Evolutionary conservation across 2,888 invertebrate species (phyloP).

Genomic region (Drosophila antonietae): DNA sequence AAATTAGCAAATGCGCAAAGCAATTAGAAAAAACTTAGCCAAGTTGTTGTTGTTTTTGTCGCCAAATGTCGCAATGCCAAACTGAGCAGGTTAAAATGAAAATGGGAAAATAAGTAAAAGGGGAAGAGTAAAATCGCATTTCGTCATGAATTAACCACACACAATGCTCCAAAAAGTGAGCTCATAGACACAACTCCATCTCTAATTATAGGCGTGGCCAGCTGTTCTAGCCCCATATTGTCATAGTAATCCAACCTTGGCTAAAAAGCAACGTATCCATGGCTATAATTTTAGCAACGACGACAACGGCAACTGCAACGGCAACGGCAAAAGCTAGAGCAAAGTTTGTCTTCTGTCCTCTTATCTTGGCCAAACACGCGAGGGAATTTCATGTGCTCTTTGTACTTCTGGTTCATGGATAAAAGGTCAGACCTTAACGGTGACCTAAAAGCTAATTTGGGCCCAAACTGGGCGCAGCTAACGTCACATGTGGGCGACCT

Average conservation of each 20-base stretch:
- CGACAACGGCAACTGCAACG: background rate
- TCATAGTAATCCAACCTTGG: constrained; percentile 55
- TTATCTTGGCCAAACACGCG: constrained; percentile 59
- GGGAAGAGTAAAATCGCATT: background rate
- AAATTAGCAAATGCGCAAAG: constrained; percentile 68
- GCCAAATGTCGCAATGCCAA: constrained; percentile 44
- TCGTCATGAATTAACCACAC: constrained; percentile 8
- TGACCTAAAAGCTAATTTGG: constrained; percentile 58
- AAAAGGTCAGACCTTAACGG: constrained; percentile 41
- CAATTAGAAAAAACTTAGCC: constrained; percentile 55
- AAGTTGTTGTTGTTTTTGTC: constrained; percentile 19
- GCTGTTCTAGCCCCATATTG: constrained; percentile 33
- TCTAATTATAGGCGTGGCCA: constrained; percentile 37
- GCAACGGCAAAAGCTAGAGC: background rate
- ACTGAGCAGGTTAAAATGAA: constrained; percentile 15
- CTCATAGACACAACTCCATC: constrained; percentile 34
- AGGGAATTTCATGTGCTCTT: constrained; percentile 51
- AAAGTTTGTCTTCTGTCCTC: constrained; percentile 18
- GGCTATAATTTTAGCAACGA: constrained; percentile 42
- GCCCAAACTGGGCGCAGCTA: constrained; percentile 50
- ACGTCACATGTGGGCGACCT: constrained; percentile 40
- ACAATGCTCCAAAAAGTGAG: constrained; percentile 31
- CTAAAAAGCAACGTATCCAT: constrained; percentile 34
- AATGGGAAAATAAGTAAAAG: background rate
- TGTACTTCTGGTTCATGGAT: constrained; percentile 26